Conservation (phyloP, 1,140 invertebrate genomes). For the Philopotamus ludificatus region DNA sequence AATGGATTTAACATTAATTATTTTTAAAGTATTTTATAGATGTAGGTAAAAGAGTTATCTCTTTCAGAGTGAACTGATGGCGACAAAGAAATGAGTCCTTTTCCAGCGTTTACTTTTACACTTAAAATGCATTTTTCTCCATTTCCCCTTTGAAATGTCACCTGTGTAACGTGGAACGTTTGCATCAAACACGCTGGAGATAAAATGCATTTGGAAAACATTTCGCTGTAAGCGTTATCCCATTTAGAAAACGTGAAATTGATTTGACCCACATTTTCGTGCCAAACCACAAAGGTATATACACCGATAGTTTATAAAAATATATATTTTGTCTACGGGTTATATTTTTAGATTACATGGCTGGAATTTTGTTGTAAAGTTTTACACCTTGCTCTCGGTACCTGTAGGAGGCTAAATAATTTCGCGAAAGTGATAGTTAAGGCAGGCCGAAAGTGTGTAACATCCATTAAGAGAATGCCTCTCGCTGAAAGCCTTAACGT, state of each 20-base stretch:
- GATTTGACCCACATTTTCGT: neutral
- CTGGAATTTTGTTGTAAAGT: neutral
- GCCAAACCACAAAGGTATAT: neutral
- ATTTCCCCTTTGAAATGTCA: too few relatives aligned
- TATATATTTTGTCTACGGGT: neutral
- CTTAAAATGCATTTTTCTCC: too few relatives aligned
- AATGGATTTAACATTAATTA: too few relatives aligned
- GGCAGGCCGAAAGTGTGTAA: slow-evolving; percentile 31
- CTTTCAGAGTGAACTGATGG: too few relatives aligned
- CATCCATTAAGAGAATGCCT: slow-evolving; percentile 37
- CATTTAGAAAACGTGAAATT: neutral
- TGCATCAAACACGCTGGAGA: too few relatives aligned
- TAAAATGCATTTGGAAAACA: too few relatives aligned
- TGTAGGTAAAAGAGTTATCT: too few relatives aligned
- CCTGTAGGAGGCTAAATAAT: slow-evolving; percentile 29
- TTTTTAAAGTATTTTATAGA: too few relatives aligned
- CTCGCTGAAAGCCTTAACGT: slow-evolving; percentile 27
- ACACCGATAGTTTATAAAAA: neutral
- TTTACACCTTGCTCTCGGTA: slow-evolving; percentile 9
- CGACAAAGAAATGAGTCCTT: too few relatives aligned
- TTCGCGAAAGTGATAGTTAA: slow-evolving; percentile 34
- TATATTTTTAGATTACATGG: neutral
- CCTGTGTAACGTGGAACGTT: too few relatives aligned
- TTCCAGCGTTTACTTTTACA: too few relatives aligned
- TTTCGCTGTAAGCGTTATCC: neutral